Conservation (phyloP, 2,113 vertebrate species). For the Solenodon paradoxus region DNA sequence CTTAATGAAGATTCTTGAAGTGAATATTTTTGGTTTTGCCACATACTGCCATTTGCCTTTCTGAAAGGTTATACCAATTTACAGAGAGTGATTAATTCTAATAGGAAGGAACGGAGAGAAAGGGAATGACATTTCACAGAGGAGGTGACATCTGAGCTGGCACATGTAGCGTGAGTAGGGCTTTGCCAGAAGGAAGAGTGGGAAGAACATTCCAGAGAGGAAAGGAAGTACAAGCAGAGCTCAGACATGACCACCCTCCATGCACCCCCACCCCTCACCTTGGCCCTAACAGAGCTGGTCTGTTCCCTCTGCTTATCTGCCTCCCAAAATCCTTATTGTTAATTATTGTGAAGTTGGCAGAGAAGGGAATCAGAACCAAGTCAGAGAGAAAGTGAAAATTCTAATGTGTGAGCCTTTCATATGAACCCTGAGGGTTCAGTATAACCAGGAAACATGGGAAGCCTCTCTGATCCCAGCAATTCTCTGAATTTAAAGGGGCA, state of each 20-base stretch:
- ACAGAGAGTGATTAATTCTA: background rate
- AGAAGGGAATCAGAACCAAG: background rate
- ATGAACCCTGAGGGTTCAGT: background rate
- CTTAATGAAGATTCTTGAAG: background rate
- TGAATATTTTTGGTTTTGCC: background rate
- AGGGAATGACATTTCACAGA: background rate
- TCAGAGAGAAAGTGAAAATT: background rate
- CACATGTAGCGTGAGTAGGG: background rate
- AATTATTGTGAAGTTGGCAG: background rate
- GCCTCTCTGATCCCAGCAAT: background rate
- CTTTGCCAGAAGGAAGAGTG: background rate
- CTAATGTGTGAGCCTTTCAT: background rate
- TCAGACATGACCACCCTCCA: no score
- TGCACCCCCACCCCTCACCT: no score
- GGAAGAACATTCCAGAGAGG: no score
- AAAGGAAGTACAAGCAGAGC: no score
- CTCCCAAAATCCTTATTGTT: background rate
- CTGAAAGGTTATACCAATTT: slow-evolving; percentile 12
- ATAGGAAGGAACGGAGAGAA: background rate
- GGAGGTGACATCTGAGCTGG: slow-evolving; percentile 20
- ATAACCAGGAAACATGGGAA: background rate
- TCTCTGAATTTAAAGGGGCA: background rate
- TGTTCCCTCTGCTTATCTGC: background rate
- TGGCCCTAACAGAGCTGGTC: background rate
- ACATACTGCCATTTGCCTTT: background rate